phyloP scores from a whole-genome alignment of 2,888 invertebrate genomes.

The Drosophila mulleri region DNA sequence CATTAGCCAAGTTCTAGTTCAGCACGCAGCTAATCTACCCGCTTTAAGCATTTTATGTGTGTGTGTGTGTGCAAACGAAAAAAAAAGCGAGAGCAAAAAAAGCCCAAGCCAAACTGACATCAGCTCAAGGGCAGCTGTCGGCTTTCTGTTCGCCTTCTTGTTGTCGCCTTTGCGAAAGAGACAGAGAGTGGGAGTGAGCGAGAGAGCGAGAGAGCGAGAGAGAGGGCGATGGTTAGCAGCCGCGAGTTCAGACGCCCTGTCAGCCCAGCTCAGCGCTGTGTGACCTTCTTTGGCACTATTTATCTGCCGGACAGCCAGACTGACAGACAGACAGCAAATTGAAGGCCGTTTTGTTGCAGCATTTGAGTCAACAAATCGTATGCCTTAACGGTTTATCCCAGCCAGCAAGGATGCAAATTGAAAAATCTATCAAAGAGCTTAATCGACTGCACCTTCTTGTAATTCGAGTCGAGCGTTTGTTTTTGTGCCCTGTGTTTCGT shows the following conservation, averaged over 20 bases:
- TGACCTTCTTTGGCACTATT: conserved; percentile 56
- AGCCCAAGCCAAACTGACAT: conserved; percentile 41
- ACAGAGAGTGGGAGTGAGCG: not conserved
- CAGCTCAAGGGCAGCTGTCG: conserved; percentile 53
- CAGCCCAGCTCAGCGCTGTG: conserved; percentile 18
- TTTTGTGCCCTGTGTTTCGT: conserved; percentile 7
- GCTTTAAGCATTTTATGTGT: conserved; percentile 55
- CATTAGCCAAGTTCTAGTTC: conserved; percentile 23
- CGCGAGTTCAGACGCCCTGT: conserved; percentile 29
- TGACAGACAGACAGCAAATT: conserved; percentile 31
- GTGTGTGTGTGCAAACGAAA: not conserved
- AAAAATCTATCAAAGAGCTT: conserved; percentile 62
- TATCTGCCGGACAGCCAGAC: conserved; percentile 41
- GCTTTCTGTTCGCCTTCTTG: conserved; percentile 36
- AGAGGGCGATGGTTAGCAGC: not conserved
- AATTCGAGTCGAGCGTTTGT: conserved; percentile 13
- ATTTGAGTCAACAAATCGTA: conserved; percentile 48
- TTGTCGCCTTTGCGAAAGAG: conserved; percentile 9
- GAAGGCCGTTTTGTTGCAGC: conserved; percentile 35
- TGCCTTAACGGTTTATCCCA: conserved; percentile 45
- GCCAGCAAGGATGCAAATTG: conserved; percentile 51
- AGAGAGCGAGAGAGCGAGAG: not conserved
- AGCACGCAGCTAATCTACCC: conserved; percentile 65
- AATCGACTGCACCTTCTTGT: conserved; percentile 39
- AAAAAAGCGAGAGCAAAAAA: conserved; percentile 27